These are phyloP conservation scores for Empis stercorea DNA, from an alignment of 2,888 invertebrate genomes.

Conservation along the genomic window DNA sequence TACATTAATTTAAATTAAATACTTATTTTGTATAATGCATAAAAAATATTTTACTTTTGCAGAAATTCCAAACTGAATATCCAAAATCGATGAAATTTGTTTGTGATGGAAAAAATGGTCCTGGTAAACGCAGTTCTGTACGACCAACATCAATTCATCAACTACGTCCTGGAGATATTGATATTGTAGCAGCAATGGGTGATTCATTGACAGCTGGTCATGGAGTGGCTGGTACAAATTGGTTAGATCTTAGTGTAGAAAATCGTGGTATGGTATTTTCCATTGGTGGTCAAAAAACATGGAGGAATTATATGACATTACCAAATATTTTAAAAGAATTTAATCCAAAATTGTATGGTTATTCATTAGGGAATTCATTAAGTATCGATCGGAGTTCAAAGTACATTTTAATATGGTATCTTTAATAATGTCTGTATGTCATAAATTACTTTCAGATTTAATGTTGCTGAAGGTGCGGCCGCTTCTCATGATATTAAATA, in stretches of 20 bases:
- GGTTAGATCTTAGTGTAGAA: constrained; percentile 33
- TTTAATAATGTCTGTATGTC: too few relatives aligned
- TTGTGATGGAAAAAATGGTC: constrained; percentile 29
- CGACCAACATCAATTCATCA: constrained; percentile 43
- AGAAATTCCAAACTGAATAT: too few relatives aligned
- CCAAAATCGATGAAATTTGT: constrained; percentile 14
- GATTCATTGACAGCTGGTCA: constrained; percentile 48
- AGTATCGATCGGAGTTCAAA: constrained; percentile 13
- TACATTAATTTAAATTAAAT: too few relatives aligned
- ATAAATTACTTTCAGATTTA: constrained; percentile 13
- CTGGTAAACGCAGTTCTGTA: constrained; percentile 28
- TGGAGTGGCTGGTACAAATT: constrained; percentile 27
- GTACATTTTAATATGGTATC: not conserved
- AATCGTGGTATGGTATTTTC: constrained; percentile 39
- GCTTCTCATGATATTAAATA: constrained; percentile 25
- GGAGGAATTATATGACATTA: constrained; percentile 40
- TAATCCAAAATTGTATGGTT: constrained; percentile 50
- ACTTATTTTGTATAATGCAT: too few relatives aligned
- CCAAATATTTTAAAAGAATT: constrained; percentile 49
- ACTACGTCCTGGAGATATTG: constrained; percentile 48
- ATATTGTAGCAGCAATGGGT: constrained; percentile 45
- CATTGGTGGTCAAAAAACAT: constrained; percentile 40
- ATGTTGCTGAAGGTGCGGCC: constrained; percentile 30
- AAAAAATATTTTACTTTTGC: too few relatives aligned
- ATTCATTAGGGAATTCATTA: constrained; percentile 19